phyloP scores from a whole-genome alignment of 2,797 vertebrate genomes.

The Acanthornis magna region DNA sequence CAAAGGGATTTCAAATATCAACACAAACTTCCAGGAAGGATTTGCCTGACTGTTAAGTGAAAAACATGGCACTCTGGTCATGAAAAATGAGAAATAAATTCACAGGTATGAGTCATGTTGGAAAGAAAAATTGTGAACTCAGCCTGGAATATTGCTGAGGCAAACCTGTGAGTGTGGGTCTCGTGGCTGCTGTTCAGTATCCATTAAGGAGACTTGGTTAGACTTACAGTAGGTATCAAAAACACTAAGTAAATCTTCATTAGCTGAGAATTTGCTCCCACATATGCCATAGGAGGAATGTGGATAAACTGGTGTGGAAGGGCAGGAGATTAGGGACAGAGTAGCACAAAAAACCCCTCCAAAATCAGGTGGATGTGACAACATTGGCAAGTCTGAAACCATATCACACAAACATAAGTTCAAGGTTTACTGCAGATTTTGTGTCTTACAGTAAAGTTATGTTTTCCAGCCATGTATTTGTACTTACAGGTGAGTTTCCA shows the following conservation, averaged over 20 bases:
- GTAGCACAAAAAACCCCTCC: not conserved
- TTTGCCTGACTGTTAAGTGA: slow-evolving; percentile 26
- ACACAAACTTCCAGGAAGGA: slow-evolving; percentile 38
- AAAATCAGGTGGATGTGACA: not conserved
- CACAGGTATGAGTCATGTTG: slow-evolving; percentile 25
- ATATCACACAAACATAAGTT: not conserved
- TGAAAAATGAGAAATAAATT: slow-evolving; percentile 47
- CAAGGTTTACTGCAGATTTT: not conserved
- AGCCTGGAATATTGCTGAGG: not conserved
- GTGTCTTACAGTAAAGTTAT: not conserved
- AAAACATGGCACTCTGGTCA: slow-evolving; percentile 24
- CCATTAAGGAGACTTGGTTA: not conserved
- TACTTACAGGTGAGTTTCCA: slow-evolving; percentile 19
- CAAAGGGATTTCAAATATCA: slow-evolving; percentile 47
- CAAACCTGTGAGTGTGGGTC: not conserved
- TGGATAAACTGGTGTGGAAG: not conserved
- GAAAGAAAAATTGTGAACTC: slow-evolving; percentile 31
- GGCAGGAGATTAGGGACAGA: not conserved
- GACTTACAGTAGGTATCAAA: not conserved
- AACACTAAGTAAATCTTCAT: not conserved
- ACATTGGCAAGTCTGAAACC: not conserved
- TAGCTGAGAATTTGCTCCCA: not conserved
- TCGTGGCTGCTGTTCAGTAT: not conserved
- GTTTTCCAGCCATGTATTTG: slow-evolving; percentile 22
- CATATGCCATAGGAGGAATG: not conserved